phyloP scores from a whole-genome alignment of 2,113 vertebrate genomes.

The Naja naja region DNA sequence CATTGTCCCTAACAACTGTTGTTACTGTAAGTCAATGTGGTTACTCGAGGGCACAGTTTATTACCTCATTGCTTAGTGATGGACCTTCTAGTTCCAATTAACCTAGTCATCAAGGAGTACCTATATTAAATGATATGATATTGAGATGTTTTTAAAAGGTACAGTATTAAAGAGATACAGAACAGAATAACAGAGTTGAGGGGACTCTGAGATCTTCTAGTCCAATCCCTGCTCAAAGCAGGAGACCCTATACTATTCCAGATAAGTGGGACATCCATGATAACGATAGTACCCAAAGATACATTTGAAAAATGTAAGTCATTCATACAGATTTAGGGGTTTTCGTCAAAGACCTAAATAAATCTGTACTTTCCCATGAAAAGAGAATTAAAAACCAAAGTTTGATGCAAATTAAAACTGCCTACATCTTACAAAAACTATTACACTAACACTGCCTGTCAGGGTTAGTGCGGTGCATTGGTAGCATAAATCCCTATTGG shows the following conservation, averaged over 20 bases:
- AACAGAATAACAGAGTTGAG: not conserved
- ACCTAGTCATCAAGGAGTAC: not conserved
- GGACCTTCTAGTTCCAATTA: not conserved
- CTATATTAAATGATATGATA: not conserved
- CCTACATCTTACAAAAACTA: conserved; percentile 41
- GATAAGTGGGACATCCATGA: not conserved
- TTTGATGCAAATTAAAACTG: not conserved
- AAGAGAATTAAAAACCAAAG: conserved; percentile 7
- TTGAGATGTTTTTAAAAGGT: not conserved
- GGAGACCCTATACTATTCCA: not conserved
- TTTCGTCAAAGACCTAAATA: not conserved
- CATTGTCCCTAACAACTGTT: not conserved
- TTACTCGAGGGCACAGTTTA: not conserved
- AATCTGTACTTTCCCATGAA: conserved; percentile 1
- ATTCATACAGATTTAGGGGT: not conserved
- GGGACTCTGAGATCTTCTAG: not conserved
- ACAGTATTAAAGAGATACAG: not conserved
- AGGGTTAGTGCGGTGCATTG: conserved; percentile 39
- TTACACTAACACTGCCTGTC: conserved; percentile 28
- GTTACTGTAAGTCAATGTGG: not conserved
- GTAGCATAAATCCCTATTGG: conserved; percentile 52
- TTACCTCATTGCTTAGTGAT: not conserved
- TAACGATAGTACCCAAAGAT: conserved; percentile 3
- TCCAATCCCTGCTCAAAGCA: not conserved
- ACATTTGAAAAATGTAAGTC: conserved; percentile 24